Evolutionary conservation across 2,113 vertebrate species (phyloP), one percentile per base, ranked within the genome.

Genomic region (Lepidothrix coronata): DNA sequence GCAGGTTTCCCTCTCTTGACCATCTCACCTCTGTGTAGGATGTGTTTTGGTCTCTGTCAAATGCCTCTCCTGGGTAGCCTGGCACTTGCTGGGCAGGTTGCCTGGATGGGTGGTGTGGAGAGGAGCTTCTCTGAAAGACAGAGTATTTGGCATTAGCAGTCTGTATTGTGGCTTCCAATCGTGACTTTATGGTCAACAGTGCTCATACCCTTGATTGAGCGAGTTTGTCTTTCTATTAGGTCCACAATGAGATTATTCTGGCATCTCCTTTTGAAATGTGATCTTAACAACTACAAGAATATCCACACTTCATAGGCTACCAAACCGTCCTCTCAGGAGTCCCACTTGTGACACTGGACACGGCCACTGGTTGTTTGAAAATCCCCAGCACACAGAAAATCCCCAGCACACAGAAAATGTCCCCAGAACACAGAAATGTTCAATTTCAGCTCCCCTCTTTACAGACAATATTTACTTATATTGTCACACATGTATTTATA

Each of bases 111-210:
- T 13, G 48, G 58, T 25, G 10, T 4, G 28, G 14, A 67, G 71
- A 70, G 20, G 59, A 77, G 31, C 25, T 51, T 30, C 76, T 85
- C 97, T 97, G 92, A 18, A 94, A 94, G 58, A 59, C 43, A 91
- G n/a, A 68, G 9, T 2, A 5, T 16, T 46, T 85, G 66, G 28
- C 13, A 23, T 91, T 27, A 84, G 49, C 33, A 46, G 13, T 23
- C 13, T 44, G 9, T 7, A 17, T 3, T 39, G 6, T n/a, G 48
- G 12, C 58, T 73, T 33, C 63, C 48, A 22, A 2, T 23, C n/a
- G 3, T 5, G 39, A 13, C 55, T 57, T 27, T 4, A 23, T 7
- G 9, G 28, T 6, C 67, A 46, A 88, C 6, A 4, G 48, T 59
- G 39, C 46, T 35, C 83, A 52, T 59, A n/a, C 6, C 52, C 35